Conservation (phyloP, 2,797 vertebrate genomes). For the Sebastes minor region DNA sequence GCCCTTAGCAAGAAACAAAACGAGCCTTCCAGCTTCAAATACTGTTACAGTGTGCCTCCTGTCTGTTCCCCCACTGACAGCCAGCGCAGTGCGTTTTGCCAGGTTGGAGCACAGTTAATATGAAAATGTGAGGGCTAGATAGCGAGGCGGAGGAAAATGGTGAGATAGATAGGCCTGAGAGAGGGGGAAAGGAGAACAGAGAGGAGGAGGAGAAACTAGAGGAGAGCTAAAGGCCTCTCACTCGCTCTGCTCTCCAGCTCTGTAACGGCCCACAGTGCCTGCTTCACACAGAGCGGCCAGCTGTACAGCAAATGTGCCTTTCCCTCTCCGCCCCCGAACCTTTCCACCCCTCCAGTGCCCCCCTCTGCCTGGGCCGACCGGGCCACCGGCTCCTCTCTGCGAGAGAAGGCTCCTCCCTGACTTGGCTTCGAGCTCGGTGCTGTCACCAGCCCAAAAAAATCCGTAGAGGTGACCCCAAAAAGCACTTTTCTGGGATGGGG, state of each 20-base stretch:
- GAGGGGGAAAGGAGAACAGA: constrained; percentile 75
- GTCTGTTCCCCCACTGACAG: constrained; percentile 53
- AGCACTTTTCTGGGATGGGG: constrained; percentile 74
- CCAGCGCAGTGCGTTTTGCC: constrained; percentile 57
- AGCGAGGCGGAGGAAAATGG: constrained; percentile 45
- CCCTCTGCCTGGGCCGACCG: constrained; percentile 89
- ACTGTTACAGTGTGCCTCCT: constrained; percentile 62
- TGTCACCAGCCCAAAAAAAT: constrained; percentile 91
- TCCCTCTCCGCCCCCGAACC: constrained; percentile 84
- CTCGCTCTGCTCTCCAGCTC: constrained; percentile 92
- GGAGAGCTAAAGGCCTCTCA: constrained; percentile 96
- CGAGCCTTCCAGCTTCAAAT: constrained; percentile 85
- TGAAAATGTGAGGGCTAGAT: constrained; percentile 53
- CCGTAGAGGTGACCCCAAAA: constrained; percentile 93
- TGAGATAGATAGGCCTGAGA: constrained; percentile 75
- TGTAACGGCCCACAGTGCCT: constrained; percentile 94
- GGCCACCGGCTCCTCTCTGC: constrained; percentile 92
- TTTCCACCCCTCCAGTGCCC: constrained; percentile 80
- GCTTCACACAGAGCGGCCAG: constrained; percentile 99
- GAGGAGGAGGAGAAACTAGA: constrained; percentile 87
- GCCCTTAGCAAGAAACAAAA: constrained; percentile 93
- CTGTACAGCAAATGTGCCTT: constrained; percentile 99
- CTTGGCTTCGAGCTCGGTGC: constrained; percentile 92
- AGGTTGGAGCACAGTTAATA: constrained; percentile 61
- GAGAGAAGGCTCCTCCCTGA: constrained; percentile 92